Percentiles rank a stretch among this genome's conserved stretches.
These are phyloP conservation scores for Paragorgia papillata DNA, from an alignment of 92 coral and sea anemone genomes.

Conservation along the genomic window DNA sequence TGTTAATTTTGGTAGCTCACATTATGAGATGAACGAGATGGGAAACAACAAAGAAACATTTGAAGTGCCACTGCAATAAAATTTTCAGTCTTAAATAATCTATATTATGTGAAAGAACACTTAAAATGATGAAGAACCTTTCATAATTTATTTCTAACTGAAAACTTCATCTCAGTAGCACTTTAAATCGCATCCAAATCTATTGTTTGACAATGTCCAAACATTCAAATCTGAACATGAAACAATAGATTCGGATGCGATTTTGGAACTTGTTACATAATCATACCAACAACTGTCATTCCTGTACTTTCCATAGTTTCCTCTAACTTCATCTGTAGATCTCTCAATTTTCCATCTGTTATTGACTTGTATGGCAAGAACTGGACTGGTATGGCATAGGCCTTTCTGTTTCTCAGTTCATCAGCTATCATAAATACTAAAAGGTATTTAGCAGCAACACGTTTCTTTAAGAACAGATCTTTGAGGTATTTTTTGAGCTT, in stretches of 20 bases:
- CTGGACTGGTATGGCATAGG: constrained; percentile 62
- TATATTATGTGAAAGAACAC: too few relatives aligned
- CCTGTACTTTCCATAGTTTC: constrained; percentile 50
- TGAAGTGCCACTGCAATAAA: too few relatives aligned
- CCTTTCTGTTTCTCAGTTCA: constrained; percentile 53
- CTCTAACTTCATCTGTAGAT: constrained; percentile 43
- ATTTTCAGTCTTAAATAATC: too few relatives aligned
- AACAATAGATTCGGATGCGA: too few relatives aligned
- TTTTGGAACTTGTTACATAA: not conserved
- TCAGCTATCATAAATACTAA: constrained; percentile 66
- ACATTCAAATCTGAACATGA: not conserved
- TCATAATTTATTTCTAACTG: too few relatives aligned
- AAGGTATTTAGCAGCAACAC: constrained; percentile 56
- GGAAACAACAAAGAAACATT: not conserved
- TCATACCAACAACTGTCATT: constrained; percentile 60
- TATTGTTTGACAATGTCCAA: not conserved
- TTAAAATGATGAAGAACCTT: too few relatives aligned
- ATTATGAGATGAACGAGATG: not conserved
- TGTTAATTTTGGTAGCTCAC: too few relatives aligned
- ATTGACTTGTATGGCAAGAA: constrained; percentile 54
- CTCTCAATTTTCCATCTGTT: constrained; percentile 49
- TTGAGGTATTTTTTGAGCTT: constrained; percentile 25
- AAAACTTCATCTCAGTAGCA: too few relatives aligned
- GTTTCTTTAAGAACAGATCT: constrained; percentile 50
- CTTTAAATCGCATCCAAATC: too few relatives aligned